Conservation (phyloP, 2,888 invertebrate species). For the Oithona nana region DNA sequence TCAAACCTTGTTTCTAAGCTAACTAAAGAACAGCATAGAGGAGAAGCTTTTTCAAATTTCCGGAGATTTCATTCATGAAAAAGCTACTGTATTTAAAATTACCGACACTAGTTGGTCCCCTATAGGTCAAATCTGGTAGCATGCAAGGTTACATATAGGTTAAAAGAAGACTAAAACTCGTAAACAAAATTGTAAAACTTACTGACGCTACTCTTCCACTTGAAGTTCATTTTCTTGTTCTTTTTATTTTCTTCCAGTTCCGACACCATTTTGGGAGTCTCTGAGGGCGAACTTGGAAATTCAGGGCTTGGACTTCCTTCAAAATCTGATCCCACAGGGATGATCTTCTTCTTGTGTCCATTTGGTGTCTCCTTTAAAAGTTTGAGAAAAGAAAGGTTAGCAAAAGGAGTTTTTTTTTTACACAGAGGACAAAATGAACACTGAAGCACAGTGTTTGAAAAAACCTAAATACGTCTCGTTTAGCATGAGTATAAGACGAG, state of each 20-base stretch:
- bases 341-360: constrained; percentile 17
- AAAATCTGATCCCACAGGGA: constrained; percentile 17
- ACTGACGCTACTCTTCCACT: neutral
- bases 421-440: too few species aligned
- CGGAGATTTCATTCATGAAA: neutral
- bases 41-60: too few species aligned
- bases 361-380: neutral
- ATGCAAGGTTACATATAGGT: neutral
- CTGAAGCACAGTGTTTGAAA: too few species aligned
- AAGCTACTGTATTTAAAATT: too few species aligned
- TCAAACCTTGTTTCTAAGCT: too few species aligned
- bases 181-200: neutral
- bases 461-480: too few species aligned
- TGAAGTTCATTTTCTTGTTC: neutral
- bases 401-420: too few species aligned
- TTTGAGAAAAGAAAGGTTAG: too few species aligned
- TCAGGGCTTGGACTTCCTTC: constrained; percentile 16
- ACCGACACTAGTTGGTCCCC: neutral
- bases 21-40: neutral
- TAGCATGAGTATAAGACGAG: too few species aligned
- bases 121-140: neutral
- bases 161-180: neutral
- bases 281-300: neutral
- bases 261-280: neutral
- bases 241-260: neutral